Conservation (phyloP, 2,888 invertebrate species). For the Tinea semifulvella region DNA sequence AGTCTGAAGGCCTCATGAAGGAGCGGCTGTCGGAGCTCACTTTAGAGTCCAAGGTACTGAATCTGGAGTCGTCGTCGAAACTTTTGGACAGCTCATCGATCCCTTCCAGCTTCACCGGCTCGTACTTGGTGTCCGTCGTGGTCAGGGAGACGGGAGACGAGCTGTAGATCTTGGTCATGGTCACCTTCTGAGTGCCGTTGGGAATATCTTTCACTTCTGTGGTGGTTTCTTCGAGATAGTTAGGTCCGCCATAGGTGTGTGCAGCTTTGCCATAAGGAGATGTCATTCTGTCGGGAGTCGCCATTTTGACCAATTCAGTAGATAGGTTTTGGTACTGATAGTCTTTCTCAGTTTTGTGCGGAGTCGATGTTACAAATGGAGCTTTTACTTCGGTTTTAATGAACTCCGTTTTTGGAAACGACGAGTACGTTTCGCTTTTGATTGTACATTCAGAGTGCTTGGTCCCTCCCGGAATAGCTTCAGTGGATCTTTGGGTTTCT, state of each 20-base stretch:
- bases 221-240: constrained; percentile 56
- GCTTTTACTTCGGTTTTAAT: constrained; percentile 45
- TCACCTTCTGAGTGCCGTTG: constrained; percentile 63
- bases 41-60: constrained; percentile 54
- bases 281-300: constrained; percentile 48
- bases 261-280: constrained; percentile 54
- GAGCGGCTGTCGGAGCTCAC: constrained; percentile 57
- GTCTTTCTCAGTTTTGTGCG: constrained; percentile 38
- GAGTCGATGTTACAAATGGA: constrained; percentile 48
- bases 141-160: constrained; percentile 63
- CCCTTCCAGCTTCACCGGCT: constrained; percentile 54
- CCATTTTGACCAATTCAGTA: constrained; percentile 46
- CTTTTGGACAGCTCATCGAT: constrained; percentile 61
- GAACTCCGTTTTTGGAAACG: constrained; percentile 47
- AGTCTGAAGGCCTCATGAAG: constrained; percentile 62
- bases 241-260: constrained; percentile 49
- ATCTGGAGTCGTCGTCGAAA: constrained; percentile 59
- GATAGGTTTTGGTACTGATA: constrained; percentile 30
- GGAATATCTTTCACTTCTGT: constrained; percentile 65
- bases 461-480: constrained; percentile 52
- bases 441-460: constrained; percentile 49
- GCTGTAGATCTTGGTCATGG: constrained; percentile 66
- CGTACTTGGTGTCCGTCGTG: constrained; percentile 57
- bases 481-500: constrained; percentile 52
- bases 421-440: constrained; percentile 51